phyloP scores from a whole-genome alignment of 2,113 vertebrate genomes.

The Dasyprocta punctata region DNA sequence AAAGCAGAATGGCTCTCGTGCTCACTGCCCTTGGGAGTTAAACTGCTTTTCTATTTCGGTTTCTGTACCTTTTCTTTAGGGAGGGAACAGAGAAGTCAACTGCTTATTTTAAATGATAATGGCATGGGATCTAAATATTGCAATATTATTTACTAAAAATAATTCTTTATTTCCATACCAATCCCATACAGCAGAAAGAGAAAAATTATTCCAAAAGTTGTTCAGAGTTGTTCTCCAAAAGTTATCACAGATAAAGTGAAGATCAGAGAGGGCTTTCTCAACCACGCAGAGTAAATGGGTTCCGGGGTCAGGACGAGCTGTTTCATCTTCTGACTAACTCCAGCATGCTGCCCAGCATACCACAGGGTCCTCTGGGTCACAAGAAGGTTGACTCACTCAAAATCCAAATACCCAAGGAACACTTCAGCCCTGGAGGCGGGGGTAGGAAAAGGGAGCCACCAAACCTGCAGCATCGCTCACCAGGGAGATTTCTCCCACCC shows the following conservation, averaged over 20 bases:
- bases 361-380: neutral
- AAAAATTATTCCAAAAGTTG: neutral
- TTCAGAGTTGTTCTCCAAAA: neutral
- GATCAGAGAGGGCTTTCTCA: neutral
- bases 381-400: constrained; percentile 47
- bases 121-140: neutral
- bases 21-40: neutral
- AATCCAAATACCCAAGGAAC: constrained; percentile 30
- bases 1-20: neutral
- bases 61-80: neutral
- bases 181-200: neutral
- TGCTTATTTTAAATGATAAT: neutral
- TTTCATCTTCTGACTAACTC: constrained; percentile 32
- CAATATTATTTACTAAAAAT: neutral
- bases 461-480: neutral
- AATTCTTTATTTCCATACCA: neutral
- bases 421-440: neutral
- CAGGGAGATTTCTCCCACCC: neutral
- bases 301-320: neutral
- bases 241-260: neutral
- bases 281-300: neutral
- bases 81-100: neutral
- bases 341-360: neutral
- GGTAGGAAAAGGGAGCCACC: neutral
- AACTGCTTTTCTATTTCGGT: neutral